phyloP scores from a whole-genome alignment of 2,797 vertebrate genomes.

The Hemibagrus guttatus region DNA sequence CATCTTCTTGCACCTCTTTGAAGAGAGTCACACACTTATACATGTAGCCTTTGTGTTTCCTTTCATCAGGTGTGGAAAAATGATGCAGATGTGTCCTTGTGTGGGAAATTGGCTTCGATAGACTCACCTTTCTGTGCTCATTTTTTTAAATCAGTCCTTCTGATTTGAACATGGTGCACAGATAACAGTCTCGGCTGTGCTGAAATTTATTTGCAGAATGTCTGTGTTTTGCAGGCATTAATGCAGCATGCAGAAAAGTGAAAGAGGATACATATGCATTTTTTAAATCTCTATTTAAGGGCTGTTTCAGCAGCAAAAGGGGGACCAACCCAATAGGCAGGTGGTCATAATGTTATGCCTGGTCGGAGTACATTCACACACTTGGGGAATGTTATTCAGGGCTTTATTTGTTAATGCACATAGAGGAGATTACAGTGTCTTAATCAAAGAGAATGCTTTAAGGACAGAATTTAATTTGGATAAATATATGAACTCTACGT shows the following conservation, averaged over 20 bases:
- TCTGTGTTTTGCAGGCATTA: conserved; percentile 2
- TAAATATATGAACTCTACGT: neutral
- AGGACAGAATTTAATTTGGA: neutral
- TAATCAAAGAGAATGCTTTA: neutral
- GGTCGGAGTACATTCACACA: neutral
- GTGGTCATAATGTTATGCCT: no score
- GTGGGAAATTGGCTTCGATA: neutral
- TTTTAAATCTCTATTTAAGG: neutral
- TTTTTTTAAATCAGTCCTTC: neutral
- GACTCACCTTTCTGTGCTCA: neutral
- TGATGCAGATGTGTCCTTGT: conserved; percentile 1
- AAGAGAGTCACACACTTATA: neutral
- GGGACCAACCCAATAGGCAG: no score
- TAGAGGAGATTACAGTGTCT: neutral
- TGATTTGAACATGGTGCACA: neutral
- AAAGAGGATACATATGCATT: neutral
- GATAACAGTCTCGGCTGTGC: neutral
- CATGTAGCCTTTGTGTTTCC: neutral
- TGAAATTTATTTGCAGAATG: neutral
- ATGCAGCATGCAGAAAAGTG: conserved; percentile 19
- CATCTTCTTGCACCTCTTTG: neutral
- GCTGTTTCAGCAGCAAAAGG: no score
- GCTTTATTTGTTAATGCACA: neutral
- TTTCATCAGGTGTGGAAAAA: neutral
- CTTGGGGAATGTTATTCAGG: neutral